Percentiles rank a stretch among this genome's conserved stretches.
Evolutionary conservation across 1,140 invertebrate genomes (phyloP).

Genomic region (Brachionus koreanus): DNA sequence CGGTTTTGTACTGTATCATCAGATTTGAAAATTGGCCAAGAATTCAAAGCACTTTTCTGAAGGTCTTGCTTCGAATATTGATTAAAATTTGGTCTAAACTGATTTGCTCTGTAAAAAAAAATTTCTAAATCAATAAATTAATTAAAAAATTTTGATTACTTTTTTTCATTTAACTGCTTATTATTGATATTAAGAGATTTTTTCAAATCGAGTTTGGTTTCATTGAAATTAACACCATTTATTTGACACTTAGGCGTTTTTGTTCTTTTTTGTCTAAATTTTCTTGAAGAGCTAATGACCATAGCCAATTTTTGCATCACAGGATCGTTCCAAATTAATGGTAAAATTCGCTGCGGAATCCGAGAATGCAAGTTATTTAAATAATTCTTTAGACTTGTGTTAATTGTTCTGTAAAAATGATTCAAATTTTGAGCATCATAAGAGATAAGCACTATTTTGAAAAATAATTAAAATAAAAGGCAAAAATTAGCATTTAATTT

Average conservation of each 20-base stretch:
- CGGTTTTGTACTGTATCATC: not conserved
- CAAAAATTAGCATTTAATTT: not conserved
- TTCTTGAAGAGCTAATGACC: not conserved
- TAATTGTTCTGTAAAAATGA: not conserved
- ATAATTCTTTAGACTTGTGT: constrained; percentile 23
- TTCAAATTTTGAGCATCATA: constrained; percentile 31
- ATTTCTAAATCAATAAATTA: not conserved
- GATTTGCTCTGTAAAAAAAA: not conserved
- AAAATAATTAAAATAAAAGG: not conserved
- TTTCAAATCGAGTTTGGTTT: not conserved
- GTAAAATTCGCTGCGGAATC: constrained; percentile 26
- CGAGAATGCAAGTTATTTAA: not conserved
- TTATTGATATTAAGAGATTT: not conserved
- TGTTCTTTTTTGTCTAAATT: not conserved
- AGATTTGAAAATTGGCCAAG: not conserved
- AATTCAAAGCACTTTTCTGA: not conserved
- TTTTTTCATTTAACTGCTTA: not conserved
- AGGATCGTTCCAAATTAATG: constrained; percentile 41
- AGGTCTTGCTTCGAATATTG: not conserved
- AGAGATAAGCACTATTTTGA: not conserved
- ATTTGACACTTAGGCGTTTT: not conserved
- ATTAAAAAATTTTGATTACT: not conserved
- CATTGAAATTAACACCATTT: not conserved
- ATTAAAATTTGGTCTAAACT: not conserved
- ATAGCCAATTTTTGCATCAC: constrained; percentile 37